These are phyloP conservation scores for Cephalotes varians DNA, from an alignment of 2,888 invertebrate genomes.

Conservation along the genomic window DNA sequence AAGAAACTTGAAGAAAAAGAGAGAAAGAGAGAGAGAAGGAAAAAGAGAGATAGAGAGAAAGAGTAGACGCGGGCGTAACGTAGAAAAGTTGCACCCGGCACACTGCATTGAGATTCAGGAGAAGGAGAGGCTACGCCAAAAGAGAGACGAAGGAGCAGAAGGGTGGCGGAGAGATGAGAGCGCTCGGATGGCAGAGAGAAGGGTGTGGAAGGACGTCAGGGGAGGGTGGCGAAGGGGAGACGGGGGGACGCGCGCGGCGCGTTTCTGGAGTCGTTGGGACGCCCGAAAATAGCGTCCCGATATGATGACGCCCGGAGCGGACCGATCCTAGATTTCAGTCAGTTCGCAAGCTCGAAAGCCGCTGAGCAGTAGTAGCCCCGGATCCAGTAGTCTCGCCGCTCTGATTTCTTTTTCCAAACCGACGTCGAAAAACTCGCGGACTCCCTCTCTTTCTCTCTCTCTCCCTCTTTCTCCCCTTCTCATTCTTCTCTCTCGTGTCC, in stretches of 20 bases:
- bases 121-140: constrained; percentile 59
- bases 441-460: constrained; percentile 4
- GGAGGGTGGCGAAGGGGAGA: constrained; percentile 48
- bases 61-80: constrained; percentile 62
- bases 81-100: constrained; percentile 85
- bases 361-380: constrained; percentile 69
- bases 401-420: constrained; percentile 54
- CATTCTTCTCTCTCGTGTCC: neutral
- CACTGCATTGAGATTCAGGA: constrained; percentile 78
- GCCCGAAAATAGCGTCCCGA: constrained; percentile 85
- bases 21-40: neutral
- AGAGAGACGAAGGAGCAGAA: constrained; percentile 51
- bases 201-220: constrained; percentile 65
- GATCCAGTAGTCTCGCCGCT: constrained; percentile 54
- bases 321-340: constrained; percentile 85
- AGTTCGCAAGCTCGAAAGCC: constrained; percentile 85
- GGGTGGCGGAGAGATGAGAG: constrained; percentile 60
- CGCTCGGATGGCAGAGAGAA: constrained; percentile 59
- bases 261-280: constrained; percentile 85
- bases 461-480: neutral
- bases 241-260: constrained; percentile 74
- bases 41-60: constrained; percentile 52
- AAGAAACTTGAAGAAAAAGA: constrained; percentile 20
- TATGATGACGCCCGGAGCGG: constrained; percentile 85
- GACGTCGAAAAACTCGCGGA: constrained; percentile 44